Evolutionary conservation across 2,888 invertebrate species (phyloP).

Genomic region (Brachyptera putata): DNA sequence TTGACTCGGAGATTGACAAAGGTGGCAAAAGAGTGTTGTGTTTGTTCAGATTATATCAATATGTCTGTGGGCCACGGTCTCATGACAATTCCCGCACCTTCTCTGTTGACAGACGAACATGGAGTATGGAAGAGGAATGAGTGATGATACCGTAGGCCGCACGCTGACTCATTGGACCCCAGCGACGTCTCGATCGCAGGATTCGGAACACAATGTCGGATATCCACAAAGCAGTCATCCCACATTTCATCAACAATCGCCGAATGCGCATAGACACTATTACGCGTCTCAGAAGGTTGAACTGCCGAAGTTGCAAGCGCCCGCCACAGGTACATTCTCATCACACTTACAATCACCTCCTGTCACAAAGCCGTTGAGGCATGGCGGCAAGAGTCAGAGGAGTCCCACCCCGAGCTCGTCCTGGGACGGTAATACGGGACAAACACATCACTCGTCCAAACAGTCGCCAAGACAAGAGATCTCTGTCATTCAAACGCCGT

Average conservation of each 20-base stretch:
- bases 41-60: background rate
- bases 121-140: conserved; percentile 50
- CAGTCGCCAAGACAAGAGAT: conserved; percentile 39
- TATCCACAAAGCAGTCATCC: conserved; percentile 9
- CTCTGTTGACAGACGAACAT: conserved; percentile 62
- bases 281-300: conserved; percentile 34
- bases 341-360: conserved; percentile 29
- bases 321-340: conserved; percentile 36
- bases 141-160: conserved; percentile 42
- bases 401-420: conserved; percentile 38
- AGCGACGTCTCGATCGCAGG: background rate
- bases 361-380: conserved; percentile 32
- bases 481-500: conserved; percentile 43
- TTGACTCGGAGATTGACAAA: too few relatives aligned
- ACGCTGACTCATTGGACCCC: conserved; percentile 18
- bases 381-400: conserved; percentile 31
- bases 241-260: conserved; percentile 8
- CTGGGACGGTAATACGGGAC: conserved; percentile 19
- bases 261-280: conserved; percentile 26
- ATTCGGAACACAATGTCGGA: background rate
- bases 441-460: conserved; percentile 26
- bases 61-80: conserved; percentile 21
- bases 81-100: conserved; percentile 55
- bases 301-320: conserved; percentile 35
- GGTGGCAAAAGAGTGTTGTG: too few relatives aligned